Evolutionary conservation across 2,797 vertebrate species (phyloP), one percentile per base, ranked within the genome.

Genomic region (Sandelia bainsii): DNA sequence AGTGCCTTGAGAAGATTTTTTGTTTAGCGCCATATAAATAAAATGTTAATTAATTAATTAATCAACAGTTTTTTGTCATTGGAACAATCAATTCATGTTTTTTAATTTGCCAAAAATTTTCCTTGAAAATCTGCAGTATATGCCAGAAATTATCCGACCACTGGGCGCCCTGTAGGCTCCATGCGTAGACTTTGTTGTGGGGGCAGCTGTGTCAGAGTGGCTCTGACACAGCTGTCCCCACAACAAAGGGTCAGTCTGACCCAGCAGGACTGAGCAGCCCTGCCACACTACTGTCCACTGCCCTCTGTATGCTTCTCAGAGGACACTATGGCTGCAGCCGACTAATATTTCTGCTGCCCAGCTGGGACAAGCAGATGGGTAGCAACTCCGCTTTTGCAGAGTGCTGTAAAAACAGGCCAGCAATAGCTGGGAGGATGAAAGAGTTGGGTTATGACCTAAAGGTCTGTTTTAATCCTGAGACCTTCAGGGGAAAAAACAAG

Each of bases 281-380:
- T 61, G 62, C 63, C 71, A 86, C 67, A 81, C 49, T 27, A 73
- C 75, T 77, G 70, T 78, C 61, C 34, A 23, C 57, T 39, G 29
- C 70, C 1, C 12, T 42, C 12, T 16, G 44, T 72, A 53, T 61
- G 39, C 54, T 70, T 64, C 75, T 72, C 42, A 46, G 70, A 80
- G 78, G 75, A 80, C 29, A 20, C 46, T 22, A 11, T 3, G 42
- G 65, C 80, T 19, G 40, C 7, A 58, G 45, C 49, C 39, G 25
- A 29, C 66, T 5, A 62, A 51, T 42, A 32, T 80, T 62, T 74
- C 67, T 65, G 39, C 64, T 22, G 75, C 77, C 75, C 85, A 84
- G 85, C 86, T 84, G 84, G 78, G 72, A 82, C 69, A 48, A 62
- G 66, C 78, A 79, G 82, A 84, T 80, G 80, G 78, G 58, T 16